A percentile compares a stretch with the other conserved stretches of the same genome.
Conservation (phyloP, 2,888 invertebrate species). For the Erannis defoliaria region DNA sequence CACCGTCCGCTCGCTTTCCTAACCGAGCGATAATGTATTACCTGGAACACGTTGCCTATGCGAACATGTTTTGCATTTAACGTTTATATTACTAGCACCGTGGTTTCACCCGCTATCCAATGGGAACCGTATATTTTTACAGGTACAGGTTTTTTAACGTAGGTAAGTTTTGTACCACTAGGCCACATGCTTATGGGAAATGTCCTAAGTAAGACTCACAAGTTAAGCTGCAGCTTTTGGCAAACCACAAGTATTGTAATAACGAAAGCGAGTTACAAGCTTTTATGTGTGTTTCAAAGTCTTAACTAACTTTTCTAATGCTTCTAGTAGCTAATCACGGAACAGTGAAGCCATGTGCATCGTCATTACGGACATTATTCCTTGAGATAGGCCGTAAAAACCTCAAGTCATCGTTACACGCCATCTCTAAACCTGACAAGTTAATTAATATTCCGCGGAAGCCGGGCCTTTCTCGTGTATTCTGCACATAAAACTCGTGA, state of each 20-base stretch:
- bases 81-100: background rate
- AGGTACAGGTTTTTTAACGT: too few relatives aligned
- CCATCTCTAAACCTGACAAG: constrained; percentile 25
- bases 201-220: too few relatives aligned
- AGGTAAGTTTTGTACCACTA: too few relatives aligned
- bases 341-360: background rate
- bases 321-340: background rate
- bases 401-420: constrained; percentile 23
- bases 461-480: constrained; percentile 24
- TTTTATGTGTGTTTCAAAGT: too few relatives aligned
- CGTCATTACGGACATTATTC: constrained; percentile 2
- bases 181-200: too few relatives aligned
- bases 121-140: too few relatives aligned
- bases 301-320: background rate
- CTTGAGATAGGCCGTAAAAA: constrained; percentile 9
- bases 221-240: too few relatives aligned
- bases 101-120: background rate
- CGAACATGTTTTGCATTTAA: background rate
- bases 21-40: constrained; percentile 21
- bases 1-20: constrained; percentile 36
- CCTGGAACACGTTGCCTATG: constrained; percentile 1
- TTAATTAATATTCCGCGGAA: constrained; percentile 32
- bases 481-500: constrained; percentile 26
- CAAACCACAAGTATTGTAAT: too few relatives aligned
- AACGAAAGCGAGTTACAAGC: too few relatives aligned